Evolutionary conservation across 2,797 vertebrate genomes (phyloP).

Genomic region (Tolypeutes matacus): DNA sequence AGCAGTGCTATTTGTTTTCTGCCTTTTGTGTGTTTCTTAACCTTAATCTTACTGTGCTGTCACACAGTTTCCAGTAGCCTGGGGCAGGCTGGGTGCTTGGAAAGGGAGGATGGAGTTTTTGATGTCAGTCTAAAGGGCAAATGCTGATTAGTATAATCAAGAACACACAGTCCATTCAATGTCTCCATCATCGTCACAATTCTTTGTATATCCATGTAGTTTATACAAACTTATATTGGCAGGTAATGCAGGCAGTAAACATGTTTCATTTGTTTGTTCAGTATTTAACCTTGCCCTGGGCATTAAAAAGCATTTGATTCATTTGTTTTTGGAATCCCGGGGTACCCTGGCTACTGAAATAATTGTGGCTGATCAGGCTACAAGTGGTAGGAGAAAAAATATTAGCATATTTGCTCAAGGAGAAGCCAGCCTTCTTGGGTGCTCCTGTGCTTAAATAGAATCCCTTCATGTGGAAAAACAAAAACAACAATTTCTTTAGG

Average conservation of each 20-base stretch:
- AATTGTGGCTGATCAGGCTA: slow-evolving; percentile 44
- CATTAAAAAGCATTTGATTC: slow-evolving; percentile 19
- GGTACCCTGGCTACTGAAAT: slow-evolving; percentile 34
- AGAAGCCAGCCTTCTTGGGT: slow-evolving; percentile 22
- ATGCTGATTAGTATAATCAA: background rate
- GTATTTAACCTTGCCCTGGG: background rate
- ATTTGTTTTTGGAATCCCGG: slow-evolving; percentile 45
- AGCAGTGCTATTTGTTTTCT: background rate
- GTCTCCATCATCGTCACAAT: background rate
- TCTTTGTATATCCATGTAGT: background rate
- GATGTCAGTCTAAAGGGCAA: slow-evolving; percentile 64
- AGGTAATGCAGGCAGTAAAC: background rate
- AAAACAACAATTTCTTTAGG: slow-evolving; percentile 68
- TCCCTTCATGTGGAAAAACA: slow-evolving; percentile 80
- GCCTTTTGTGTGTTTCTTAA: slow-evolving; percentile 65
- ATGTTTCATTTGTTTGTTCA: slow-evolving; percentile 16
- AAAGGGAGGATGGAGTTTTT: background rate
- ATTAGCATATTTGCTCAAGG: slow-evolving; percentile 57
- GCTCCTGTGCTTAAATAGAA: slow-evolving; percentile 70
- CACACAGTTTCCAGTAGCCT: slow-evolving; percentile 42
- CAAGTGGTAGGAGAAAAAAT: slow-evolving; percentile 52
- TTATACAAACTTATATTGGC: background rate
- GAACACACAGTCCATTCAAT: background rate
- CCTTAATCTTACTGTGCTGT: slow-evolving; percentile 12
- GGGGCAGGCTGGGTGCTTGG: background rate